phyloP scores from a whole-genome alignment of 2,888 invertebrate genomes.

The Pristionchus mayeri region DNA sequence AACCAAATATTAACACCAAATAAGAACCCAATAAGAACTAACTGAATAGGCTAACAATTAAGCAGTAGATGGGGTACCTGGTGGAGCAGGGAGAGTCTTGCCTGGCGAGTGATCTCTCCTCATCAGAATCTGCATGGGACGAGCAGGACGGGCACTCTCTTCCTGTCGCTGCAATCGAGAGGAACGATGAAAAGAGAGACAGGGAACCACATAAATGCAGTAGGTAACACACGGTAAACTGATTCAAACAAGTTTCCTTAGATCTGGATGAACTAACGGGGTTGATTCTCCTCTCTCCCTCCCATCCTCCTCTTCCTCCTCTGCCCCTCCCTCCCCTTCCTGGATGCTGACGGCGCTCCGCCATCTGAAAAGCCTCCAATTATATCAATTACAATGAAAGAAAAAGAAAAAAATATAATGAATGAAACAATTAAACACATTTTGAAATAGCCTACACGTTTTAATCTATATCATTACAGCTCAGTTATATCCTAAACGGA shows the following conservation, averaged over 20 bases:
- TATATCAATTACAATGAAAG: background rate
- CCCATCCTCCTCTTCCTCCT: background rate
- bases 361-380: background rate
- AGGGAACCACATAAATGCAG: too few species aligned
- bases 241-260: background rate
- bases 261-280: conserved; percentile 3
- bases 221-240: background rate
- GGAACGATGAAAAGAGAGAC: too few species aligned
- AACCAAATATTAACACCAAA: too few species aligned
- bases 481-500: background rate
- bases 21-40: too few species aligned
- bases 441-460: too few species aligned
- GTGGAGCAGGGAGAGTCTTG: background rate
- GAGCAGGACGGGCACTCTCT: background rate
- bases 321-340: background rate
- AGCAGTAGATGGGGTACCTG: background rate
- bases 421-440: too few species aligned
- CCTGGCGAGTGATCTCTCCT: background rate
- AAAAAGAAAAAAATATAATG: too few species aligned
- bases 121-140: conserved; percentile 24
- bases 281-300: background rate
- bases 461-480: too few species aligned
- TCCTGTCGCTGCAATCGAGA: background rate
- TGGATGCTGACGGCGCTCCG: background rate
- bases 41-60: too few species aligned